These are phyloP conservation scores for Australoheros scitulus DNA, from an alignment of 2,113 vertebrate species.

Conservation along the genomic window DNA sequence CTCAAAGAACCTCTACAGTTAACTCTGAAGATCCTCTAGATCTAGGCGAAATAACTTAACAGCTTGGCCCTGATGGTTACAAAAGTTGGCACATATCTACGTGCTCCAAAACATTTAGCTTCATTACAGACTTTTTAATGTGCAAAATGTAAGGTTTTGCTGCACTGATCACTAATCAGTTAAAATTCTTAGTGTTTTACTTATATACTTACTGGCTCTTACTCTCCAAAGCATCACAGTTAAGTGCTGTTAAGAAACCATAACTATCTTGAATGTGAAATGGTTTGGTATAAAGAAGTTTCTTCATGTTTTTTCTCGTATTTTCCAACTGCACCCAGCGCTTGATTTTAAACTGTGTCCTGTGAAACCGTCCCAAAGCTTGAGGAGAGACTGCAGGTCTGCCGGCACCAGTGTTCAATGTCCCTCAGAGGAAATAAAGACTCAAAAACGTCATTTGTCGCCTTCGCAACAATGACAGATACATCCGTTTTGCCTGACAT, in stretches of 20 bases:
- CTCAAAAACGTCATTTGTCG: conserved; percentile 36
- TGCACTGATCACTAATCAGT: neutral
- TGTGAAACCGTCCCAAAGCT: conserved; percentile 66
- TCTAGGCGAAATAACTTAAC: neutral
- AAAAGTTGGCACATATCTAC: neutral
- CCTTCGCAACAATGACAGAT: conserved; percentile 50
- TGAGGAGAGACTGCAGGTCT: conserved; percentile 75
- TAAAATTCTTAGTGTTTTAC: neutral
- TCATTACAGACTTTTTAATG: neutral
- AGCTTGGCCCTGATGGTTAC: neutral
- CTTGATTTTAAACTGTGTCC: conserved; percentile 39
- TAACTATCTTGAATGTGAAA: conserved; percentile 8
- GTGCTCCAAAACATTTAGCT: neutral
- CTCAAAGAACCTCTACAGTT: neutral
- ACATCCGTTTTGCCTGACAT: conserved; percentile 79
- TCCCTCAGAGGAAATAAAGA: conserved; percentile 62
- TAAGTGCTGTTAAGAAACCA: neutral
- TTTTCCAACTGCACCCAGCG: neutral
- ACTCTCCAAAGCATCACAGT: neutral
- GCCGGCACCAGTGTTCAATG: conserved; percentile 72
- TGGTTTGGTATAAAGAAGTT: conserved; percentile 15
- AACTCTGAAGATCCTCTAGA: neutral
- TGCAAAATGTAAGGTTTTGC: neutral
- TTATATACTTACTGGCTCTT: neutral
- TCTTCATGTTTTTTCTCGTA: neutral